phyloP scores from a whole-genome alignment of 2,113 vertebrate species.

The Pogona vitticeps region DNA sequence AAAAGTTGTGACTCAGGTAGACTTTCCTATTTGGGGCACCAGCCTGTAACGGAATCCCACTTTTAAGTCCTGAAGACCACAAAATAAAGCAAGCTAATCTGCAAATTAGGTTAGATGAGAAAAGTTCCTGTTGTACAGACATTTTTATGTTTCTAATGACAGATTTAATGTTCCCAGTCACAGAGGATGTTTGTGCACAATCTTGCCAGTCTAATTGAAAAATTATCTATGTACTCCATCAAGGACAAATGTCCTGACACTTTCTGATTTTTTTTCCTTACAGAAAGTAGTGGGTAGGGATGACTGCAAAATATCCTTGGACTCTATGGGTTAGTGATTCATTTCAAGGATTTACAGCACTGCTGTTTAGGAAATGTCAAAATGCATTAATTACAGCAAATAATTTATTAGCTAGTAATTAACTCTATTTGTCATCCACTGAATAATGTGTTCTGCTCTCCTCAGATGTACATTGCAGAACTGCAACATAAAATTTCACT shows the following conservation, averaged over 20 bases:
- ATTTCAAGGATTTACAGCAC: not conserved
- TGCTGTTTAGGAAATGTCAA: not conserved
- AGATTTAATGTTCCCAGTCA: too few relatives aligned
- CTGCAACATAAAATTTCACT: slow-evolving; percentile 6
- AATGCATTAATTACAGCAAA: not conserved
- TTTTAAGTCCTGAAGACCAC: too few relatives aligned
- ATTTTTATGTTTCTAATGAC: too few relatives aligned
- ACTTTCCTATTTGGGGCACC: too few relatives aligned
- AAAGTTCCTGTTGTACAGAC: too few relatives aligned
- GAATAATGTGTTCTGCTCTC: not conserved
- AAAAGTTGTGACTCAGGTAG: too few relatives aligned
- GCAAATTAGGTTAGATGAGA: too few relatives aligned
- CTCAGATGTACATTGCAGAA: slow-evolving; percentile 2
- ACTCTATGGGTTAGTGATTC: not conserved
- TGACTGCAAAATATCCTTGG: not conserved
- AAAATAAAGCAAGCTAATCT: too few relatives aligned
- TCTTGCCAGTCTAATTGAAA: too few relatives aligned
- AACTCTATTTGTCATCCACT: not conserved
- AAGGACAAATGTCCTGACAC: not conserved
- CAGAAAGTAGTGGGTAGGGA: not conserved
- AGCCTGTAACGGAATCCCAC: too few relatives aligned
- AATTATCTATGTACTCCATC: not conserved
- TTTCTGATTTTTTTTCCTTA: not conserved
- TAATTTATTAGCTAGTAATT: not conserved
- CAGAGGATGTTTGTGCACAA: too few relatives aligned